phyloP scores from a whole-genome alignment of 2,888 invertebrate species.

The Drosophila merina region DNA sequence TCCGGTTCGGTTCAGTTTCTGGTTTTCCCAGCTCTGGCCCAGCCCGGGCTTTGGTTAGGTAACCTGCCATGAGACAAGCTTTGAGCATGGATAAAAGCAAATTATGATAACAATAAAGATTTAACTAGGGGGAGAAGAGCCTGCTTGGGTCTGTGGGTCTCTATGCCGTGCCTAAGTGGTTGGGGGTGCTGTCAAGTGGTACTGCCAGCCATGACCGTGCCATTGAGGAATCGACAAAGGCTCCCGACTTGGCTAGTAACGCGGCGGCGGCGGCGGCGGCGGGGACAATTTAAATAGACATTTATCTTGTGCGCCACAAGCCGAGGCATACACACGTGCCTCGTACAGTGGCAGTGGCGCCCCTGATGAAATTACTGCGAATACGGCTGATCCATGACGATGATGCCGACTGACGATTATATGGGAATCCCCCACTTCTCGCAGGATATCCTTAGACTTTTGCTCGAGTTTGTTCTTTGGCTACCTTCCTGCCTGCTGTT shows the following conservation, averaged over 20 bases:
- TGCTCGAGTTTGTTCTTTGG: conserved; percentile 50
- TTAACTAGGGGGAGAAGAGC: conserved; percentile 64
- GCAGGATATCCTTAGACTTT: conserved; percentile 37
- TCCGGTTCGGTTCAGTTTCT: conserved; percentile 20
- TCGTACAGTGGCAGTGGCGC: conserved; percentile 34
- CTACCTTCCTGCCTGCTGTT: conserved; percentile 14
- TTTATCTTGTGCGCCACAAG: conserved; percentile 67
- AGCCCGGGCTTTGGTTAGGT: conserved; percentile 34
- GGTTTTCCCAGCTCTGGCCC: conserved; percentile 10
- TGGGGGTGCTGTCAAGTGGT: conserved; percentile 63
- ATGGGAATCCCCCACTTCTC: conserved; percentile 35
- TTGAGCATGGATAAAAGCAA: conserved; percentile 77
- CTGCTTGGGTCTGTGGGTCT: conserved; percentile 5
- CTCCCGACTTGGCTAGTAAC: conserved; percentile 19
- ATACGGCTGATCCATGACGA: conserved; percentile 77
- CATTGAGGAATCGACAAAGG: conserved; percentile 46
- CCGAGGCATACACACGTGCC: background rate
- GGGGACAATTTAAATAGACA: conserved; percentile 79
- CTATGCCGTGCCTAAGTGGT: conserved; percentile 10
- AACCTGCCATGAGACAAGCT: conserved; percentile 63
- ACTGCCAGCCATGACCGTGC: conserved; percentile 43
- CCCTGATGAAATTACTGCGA: conserved; percentile 73
- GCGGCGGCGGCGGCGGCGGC: conserved; percentile 36
- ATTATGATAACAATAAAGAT: conserved; percentile 80
- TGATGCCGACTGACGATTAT: conserved; percentile 55